Evolutionary conservation across 2,888 invertebrate genomes (phyloP), one percentile per base, ranked within the genome.

Genomic region (Rhagonycha fulva): DNA sequence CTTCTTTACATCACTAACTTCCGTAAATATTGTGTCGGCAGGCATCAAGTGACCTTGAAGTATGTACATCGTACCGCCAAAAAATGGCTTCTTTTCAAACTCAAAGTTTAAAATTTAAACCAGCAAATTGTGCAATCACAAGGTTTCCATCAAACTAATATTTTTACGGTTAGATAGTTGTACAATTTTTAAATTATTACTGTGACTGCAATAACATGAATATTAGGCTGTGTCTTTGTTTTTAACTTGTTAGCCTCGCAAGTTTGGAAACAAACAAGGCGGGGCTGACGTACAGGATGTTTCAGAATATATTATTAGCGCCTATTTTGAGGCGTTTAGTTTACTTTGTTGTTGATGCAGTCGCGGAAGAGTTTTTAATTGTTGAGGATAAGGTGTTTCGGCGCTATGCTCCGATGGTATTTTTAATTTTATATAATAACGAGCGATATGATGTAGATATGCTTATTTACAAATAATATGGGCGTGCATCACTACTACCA

Each of bases 161-260:
- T 47, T 47, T 47, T 47, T 47, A 47, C 47, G n/a, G 12, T 47
- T 47, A 47, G 47, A 5, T 47, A 47, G 47, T 47, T 47, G 47
- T 47, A 47, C n/a, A 47, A 47, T 47, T 47, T 47, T 47, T 47
- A 47, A 47, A 47, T 47, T 24, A 66, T 66, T 66, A 26, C 26
- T 66, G 63, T 66, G 63, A 24, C 63, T 66, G 63, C 63, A 26
- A 66, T 66, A 66, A 47, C 47, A 47, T 47, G 47, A 24, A 66
- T 23, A 24, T 24, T 66, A 66, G 63, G 63, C 63, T 66, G 63
- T 66, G 63, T 66, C 63, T 66, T 66, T 47, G 63, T 66, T 66
- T 66, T 66, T 66, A 66, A 66, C 23, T 24, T 4, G 63, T 66
- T 66, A 4, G 47, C 2, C 12, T n/a, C 47, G 47, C 2, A 7